Percentiles rank a stretch among this genome's conserved stretches.
phyloP scores from a whole-genome alignment of 2,888 invertebrate genomes.

The Xylophagus ater region DNA sequence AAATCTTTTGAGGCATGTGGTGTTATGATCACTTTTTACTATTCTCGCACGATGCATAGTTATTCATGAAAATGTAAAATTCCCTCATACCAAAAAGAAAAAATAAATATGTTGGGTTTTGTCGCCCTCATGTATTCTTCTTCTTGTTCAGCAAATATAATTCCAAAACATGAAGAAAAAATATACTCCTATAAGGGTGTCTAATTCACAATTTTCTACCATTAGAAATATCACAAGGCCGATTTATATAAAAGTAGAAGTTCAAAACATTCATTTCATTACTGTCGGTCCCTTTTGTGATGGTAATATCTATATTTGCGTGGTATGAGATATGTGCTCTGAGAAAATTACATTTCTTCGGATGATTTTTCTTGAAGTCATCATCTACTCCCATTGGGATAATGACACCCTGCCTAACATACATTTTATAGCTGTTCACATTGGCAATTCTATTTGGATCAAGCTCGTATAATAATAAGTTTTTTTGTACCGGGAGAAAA shows the following conservation, averaged over 20 bases:
- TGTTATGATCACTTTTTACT: slow-evolving; percentile 16
- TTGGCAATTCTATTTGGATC: too few relatives aligned
- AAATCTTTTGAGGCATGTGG: slow-evolving; percentile 16
- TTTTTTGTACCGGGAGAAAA: too few relatives aligned
- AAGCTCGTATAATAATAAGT: too few relatives aligned
- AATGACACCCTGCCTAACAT: slow-evolving; percentile 16
- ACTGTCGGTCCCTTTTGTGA: too few relatives aligned
- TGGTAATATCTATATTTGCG: slow-evolving; percentile 6
- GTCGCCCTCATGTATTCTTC: too few relatives aligned
- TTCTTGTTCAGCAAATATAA: too few relatives aligned
- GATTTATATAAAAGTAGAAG: too few relatives aligned
- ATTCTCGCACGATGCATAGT: slow-evolving; percentile 10
- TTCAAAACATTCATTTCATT: too few relatives aligned
- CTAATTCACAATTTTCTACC: too few relatives aligned
- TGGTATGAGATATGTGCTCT: slow-evolving; percentile 7
- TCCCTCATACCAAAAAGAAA: slow-evolving; percentile 17
- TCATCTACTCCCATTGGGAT: slow-evolving; percentile 17
- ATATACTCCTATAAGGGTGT: too few relatives aligned
- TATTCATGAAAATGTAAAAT: slow-evolving; percentile 19
- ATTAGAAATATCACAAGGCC: too few relatives aligned
- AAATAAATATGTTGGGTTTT: too few relatives aligned
- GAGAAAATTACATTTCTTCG: slow-evolving; percentile 16
- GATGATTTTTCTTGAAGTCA: slow-evolving; percentile 13
- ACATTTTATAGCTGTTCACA: slow-evolving; percentile 7
- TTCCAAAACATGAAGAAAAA: slow-evolving; percentile 1